These are phyloP conservation scores for Motacilla tschutschensis DNA, from an alignment of 2,113 vertebrate species.

Conservation along the genomic window DNA sequence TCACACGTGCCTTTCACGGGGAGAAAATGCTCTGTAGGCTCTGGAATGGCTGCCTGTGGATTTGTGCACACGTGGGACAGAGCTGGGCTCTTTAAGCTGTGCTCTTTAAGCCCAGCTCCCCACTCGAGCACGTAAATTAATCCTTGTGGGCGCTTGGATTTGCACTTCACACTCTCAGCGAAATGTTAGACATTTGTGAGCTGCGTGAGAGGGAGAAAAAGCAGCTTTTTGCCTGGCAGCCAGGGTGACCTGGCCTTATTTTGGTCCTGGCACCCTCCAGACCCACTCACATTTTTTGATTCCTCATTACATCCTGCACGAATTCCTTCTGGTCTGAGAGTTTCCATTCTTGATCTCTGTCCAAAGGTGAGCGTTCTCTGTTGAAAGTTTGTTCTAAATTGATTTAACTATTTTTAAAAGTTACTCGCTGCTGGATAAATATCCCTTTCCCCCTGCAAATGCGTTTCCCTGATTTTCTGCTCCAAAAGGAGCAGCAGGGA, in stretches of 20 bases:
- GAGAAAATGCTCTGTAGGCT: neutral
- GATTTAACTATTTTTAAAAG: conserved; percentile 55
- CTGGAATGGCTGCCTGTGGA: neutral
- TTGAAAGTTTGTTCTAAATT: conserved; percentile 31
- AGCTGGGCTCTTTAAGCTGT: neutral
- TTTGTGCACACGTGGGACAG: neutral
- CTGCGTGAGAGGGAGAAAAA: neutral
- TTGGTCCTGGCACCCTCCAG: neutral
- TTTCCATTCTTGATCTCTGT: conserved; percentile 52
- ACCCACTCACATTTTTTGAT: neutral
- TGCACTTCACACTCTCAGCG: conserved; percentile 20
- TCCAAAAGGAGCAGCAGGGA: neutral
- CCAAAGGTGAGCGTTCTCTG: conserved; percentile 23
- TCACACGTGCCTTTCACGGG: neutral
- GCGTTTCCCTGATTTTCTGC: neutral
- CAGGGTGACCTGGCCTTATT: neutral
- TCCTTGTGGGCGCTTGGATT: neutral
- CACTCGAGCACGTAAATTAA: neutral
- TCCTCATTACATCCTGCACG: conserved; percentile 2
- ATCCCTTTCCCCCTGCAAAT: conserved; percentile 7
- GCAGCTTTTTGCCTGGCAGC: neutral
- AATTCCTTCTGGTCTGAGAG: conserved; percentile 63
- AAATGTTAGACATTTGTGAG: neutral
- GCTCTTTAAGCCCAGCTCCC: neutral
- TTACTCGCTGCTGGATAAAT: conserved; percentile 33